phyloP scores from a whole-genome alignment of 1,140 invertebrate species.

The Zaprionus inermis region DNA sequence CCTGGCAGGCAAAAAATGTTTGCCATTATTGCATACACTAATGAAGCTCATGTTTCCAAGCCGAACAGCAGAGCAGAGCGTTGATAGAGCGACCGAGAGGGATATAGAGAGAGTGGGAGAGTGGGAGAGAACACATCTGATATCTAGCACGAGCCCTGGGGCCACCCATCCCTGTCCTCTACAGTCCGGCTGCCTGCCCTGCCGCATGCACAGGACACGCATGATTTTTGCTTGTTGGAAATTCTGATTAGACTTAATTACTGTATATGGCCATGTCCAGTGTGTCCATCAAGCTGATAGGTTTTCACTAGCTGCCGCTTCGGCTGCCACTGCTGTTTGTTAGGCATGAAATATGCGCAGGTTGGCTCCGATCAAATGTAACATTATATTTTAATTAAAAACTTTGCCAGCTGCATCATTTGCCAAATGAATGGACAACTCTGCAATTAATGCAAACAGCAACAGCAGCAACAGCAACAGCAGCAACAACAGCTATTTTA shows the following conservation, averaged over 20 bases:
- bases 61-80: constrained; percentile 2
- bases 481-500: constrained; percentile 64
- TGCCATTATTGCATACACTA: constrained; percentile 83
- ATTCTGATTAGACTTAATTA: constrained; percentile 83
- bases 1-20: constrained; percentile 80
- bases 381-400: constrained; percentile 81
- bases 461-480: constrained; percentile 5
- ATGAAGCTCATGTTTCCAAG: constrained; percentile 79
- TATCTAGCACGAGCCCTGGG: constrained; percentile 43
- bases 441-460: constrained; percentile 75
- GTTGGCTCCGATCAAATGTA: constrained; percentile 66
- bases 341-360: constrained; percentile 31
- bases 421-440: constrained; percentile 78
- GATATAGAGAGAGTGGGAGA: constrained; percentile 33
- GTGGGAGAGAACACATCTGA: constrained; percentile 13
- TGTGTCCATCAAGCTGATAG: constrained; percentile 74
- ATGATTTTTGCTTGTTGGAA: constrained; percentile 82
- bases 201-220: constrained; percentile 67
- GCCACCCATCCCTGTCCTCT: constrained; percentile 6
- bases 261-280: constrained; percentile 60
- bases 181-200: constrained; percentile 16
- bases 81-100: constrained; percentile 22
- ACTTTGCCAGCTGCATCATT: constrained; percentile 78
- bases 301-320: constrained; percentile 57
- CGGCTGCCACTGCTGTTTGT: constrained; percentile 14